Percentiles rank a stretch among this genome's conserved stretches.
Conservation (phyloP, 2,888 invertebrate species). For the Aphodius sticticus region DNA sequence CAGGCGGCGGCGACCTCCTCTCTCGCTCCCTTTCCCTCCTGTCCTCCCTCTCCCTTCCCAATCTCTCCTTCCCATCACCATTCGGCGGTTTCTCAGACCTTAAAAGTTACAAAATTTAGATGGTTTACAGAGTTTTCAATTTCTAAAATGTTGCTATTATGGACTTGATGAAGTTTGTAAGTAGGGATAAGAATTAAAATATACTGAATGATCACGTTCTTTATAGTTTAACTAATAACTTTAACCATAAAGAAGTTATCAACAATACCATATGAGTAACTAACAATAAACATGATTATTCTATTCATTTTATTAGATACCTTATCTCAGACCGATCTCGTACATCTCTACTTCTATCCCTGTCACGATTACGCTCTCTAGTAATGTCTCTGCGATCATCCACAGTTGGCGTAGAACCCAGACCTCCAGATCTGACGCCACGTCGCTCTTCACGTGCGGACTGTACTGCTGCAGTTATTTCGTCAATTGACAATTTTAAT, state of each 20-base stretch:
- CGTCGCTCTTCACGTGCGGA: constrained; percentile 65
- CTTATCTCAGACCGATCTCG: constrained; percentile 49
- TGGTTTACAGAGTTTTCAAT: too few species aligned
- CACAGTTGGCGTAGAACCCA: constrained; percentile 46
- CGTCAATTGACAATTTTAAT: constrained; percentile 73
- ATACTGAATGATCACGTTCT: neutral
- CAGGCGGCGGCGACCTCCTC: constrained; percentile 28
- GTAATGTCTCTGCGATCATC: constrained; percentile 40
- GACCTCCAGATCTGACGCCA: constrained; percentile 47
- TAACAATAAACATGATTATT: too few species aligned
- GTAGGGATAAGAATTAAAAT: neutral
- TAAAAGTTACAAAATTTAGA: neutral
- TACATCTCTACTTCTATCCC: constrained; percentile 39
- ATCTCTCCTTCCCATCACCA: neutral
- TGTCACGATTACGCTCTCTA: constrained; percentile 38
- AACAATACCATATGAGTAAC: too few species aligned
- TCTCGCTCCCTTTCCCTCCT: constrained; percentile 45
- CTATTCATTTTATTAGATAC: too few species aligned
- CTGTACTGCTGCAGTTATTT: constrained; percentile 69
- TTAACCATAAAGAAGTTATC: too few species aligned
- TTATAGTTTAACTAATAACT: neutral
- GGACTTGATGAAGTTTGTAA: neutral
- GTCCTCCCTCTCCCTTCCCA: constrained; percentile 48
- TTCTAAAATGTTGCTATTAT: too few species aligned
- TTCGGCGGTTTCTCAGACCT: constrained; percentile 30